Evolutionary conservation across 2,888 invertebrate species (phyloP).

Genomic region (Phengaris alcon): DNA sequence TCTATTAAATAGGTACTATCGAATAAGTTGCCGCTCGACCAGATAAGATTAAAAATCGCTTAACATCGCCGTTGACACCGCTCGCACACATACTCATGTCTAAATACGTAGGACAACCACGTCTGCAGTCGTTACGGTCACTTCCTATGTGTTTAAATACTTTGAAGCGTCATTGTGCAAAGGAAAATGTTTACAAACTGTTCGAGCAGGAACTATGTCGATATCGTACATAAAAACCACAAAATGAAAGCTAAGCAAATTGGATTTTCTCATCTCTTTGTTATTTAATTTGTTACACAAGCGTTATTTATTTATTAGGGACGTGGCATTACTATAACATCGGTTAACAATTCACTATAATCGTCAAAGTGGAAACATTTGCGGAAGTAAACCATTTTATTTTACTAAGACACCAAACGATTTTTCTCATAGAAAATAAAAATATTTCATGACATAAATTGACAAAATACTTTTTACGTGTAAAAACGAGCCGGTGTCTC

Average conservation of each 20-base stretch:
- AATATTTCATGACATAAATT: background rate
- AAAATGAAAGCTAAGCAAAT: background rate
- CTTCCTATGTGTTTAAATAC: too few species aligned
- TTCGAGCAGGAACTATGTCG: too few species aligned
- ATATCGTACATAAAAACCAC: background rate
- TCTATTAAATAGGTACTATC: too few species aligned
- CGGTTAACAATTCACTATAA: background rate
- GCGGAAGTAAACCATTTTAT: background rate
- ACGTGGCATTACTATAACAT: constrained; percentile 13
- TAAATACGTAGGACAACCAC: too few species aligned
- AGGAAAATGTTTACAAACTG: too few species aligned
- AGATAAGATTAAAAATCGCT: too few species aligned
- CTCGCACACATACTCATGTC: too few species aligned
- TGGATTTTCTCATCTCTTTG: background rate
- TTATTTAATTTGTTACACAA: background rate
- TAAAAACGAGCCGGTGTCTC: too few species aligned
- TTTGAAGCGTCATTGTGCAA: too few species aligned
- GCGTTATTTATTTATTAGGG: background rate
- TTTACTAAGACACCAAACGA: background rate
- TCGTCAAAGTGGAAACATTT: background rate
- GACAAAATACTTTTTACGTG: background rate
- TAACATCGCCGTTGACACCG: too few species aligned
- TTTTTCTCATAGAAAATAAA: background rate
- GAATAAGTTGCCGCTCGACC: too few species aligned
- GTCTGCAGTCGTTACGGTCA: too few species aligned